phyloP scores from a whole-genome alignment of 2,888 invertebrate species.

The Perithous albicinctus region DNA sequence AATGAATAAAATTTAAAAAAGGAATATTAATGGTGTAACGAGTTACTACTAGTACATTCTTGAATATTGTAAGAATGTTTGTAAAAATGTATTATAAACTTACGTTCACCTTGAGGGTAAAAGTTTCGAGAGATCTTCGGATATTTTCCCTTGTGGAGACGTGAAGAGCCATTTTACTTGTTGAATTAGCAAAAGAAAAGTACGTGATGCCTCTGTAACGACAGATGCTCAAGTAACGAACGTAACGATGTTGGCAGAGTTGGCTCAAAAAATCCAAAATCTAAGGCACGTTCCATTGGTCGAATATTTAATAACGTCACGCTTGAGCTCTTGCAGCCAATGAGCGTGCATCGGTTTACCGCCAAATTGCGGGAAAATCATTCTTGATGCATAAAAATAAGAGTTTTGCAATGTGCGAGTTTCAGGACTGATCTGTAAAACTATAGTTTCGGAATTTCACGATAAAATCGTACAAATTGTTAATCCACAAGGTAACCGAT shows the following conservation, averaged over 20 bases:
- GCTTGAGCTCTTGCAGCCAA: constrained; percentile 14
- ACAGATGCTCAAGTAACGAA: constrained; percentile 48
- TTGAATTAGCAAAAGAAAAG: constrained; percentile 9
- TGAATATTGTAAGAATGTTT: neutral
- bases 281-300: constrained; percentile 44
- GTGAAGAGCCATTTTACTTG: constrained; percentile 76
- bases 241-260: constrained; percentile 5
- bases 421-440: neutral
- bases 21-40: neutral
- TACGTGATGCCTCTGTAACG: constrained; percentile 44
- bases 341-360: constrained; percentile 38
- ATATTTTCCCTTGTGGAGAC: constrained; percentile 82
- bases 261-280: constrained; percentile 51
- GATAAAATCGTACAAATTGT: constrained; percentile 26
- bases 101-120: constrained; percentile 78
- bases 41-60: constrained; percentile 38
- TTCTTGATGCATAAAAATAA: neutral
- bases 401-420: constrained; percentile 15
- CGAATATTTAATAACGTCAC: neutral
- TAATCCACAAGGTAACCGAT: neutral
- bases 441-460: neutral
- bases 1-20: neutral
- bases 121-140: constrained; percentile 75
- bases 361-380: constrained; percentile 41
- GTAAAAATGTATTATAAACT: constrained; percentile 63